Conservation (phyloP, 2,797 vertebrate genomes). For the Enteromius mattozi region DNA sequence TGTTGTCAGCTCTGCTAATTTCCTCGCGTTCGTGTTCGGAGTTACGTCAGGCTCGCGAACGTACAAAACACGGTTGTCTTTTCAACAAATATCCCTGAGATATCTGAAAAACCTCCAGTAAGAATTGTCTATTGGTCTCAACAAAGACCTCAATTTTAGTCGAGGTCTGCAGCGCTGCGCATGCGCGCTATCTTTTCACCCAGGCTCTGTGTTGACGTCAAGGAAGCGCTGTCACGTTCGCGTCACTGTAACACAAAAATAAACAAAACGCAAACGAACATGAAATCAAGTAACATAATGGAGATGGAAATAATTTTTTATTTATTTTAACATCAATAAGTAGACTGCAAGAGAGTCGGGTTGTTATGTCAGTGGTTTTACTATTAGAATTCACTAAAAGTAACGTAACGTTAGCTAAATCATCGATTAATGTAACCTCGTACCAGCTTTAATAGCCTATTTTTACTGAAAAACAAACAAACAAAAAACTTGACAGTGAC, state of each 20-base stretch:
- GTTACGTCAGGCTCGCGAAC: background rate
- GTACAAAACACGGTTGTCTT: background rate
- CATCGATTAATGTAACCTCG: background rate
- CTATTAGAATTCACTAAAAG: background rate
- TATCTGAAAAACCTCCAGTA: background rate
- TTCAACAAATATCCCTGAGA: background rate
- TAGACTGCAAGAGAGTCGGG: background rate
- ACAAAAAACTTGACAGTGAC: background rate
- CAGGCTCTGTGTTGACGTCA: constrained; percentile 71
- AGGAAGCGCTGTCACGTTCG: background rate
- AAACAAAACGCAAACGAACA: background rate
- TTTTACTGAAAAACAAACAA: background rate
- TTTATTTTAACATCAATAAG: background rate
- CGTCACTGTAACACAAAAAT: constrained; percentile 10
- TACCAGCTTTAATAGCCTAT: background rate
- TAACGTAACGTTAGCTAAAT: background rate
- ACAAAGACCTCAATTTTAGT: constrained; percentile 67
- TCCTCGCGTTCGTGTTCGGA: constrained; percentile 1
- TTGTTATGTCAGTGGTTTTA: background rate
- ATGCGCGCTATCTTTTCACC: constrained; percentile 63
- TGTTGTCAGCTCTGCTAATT: constrained; percentile 32
- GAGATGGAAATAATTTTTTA: background rate
- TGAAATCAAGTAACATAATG: background rate
- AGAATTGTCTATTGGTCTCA: constrained; percentile 56
- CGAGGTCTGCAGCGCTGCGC: constrained; percentile 59